These are phyloP conservation scores for Glareola pratincola DNA, from an alignment of 2,113 vertebrate genomes.

Conservation along the genomic window DNA sequence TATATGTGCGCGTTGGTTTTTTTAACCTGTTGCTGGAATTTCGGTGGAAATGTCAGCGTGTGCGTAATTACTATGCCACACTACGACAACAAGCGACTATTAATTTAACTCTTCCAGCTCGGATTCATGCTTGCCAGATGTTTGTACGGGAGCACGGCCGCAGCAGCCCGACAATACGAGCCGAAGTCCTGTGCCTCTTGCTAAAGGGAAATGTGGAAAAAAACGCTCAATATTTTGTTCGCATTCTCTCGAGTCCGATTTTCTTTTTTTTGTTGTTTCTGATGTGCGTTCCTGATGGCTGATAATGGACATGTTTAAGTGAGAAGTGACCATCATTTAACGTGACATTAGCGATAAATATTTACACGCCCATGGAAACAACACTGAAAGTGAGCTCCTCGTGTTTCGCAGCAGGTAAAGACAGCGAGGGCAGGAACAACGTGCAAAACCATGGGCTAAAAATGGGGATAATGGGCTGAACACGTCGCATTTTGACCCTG, in stretches of 20 bases:
- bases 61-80: neutral
- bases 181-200: neutral
- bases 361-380: neutral
- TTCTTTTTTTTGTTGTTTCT: neutral
- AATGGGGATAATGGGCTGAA: neutral
- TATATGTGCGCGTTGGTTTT: neutral
- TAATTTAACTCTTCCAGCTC: neutral
- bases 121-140: neutral
- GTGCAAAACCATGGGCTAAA: neutral
- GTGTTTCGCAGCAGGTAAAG: neutral
- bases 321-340: neutral
- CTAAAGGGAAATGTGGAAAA: neutral
- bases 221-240: neutral
- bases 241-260: neutral
- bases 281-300: neutral
- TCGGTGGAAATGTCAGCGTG: neutral
- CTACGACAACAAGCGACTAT: neutral
- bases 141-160: rapidly evolving
- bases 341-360: neutral
- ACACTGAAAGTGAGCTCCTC: neutral
- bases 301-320: neutral
- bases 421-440: neutral
- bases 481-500: neutral
- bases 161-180: neutral
- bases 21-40: neutral